These are phyloP conservation scores for Jacana jacana DNA, from an alignment of 2,113 vertebrate genomes.

Conservation along the genomic window DNA sequence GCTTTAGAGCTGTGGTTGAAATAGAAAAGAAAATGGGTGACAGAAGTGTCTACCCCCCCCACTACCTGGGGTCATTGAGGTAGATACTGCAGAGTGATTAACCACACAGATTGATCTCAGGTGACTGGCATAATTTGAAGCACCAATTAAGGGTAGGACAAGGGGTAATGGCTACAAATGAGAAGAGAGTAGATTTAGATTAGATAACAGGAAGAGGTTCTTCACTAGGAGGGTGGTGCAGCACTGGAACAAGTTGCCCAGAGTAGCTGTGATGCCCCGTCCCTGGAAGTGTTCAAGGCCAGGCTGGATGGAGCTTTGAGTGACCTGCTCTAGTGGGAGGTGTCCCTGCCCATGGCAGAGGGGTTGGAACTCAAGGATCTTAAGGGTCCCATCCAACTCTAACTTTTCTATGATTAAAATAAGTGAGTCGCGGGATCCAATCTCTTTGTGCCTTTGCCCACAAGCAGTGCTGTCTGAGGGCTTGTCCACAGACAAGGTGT, in stretches of 20 bases:
- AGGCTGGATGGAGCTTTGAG: neutral
- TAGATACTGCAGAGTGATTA: neutral
- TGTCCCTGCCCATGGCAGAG: neutral
- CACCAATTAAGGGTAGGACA: neutral
- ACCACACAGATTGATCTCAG: neutral
- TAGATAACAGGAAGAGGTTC: neutral
- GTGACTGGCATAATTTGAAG: neutral
- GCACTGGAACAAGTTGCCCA: neutral
- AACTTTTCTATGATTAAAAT: neutral
- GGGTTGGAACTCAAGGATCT: neutral
- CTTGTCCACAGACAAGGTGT: neutral
- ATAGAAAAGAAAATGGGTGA: neutral
- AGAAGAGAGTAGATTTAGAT: neutral
- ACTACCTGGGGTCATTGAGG: neutral
- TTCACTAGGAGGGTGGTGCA: neutral
- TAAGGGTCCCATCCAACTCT: neutral
- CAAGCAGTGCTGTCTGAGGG: neutral
- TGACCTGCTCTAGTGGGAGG: neutral
- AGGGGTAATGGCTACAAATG: neutral
- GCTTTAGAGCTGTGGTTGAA: neutral
- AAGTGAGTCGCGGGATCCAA: neutral
- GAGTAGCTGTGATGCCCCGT: neutral
- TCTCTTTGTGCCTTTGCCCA: neutral
- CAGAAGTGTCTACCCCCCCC: neutral
- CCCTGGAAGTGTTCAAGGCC: neutral